phyloP scores from a whole-genome alignment of 2,113 vertebrate genomes.

The Oreochromis aureus region DNA sequence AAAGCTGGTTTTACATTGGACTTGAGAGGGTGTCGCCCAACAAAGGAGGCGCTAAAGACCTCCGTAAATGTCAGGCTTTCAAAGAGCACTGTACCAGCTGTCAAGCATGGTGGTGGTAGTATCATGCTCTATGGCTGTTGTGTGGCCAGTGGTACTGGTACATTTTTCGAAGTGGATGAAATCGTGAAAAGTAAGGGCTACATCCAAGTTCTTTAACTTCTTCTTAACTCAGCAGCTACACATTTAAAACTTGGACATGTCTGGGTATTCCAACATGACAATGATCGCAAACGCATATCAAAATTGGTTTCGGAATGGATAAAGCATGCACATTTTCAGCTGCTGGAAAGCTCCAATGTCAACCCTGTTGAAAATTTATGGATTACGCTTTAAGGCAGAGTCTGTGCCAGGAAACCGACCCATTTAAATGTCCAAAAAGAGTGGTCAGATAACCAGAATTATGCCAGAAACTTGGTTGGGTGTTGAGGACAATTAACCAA shows the following conservation, averaged over 20 bases:
- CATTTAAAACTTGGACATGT: background rate
- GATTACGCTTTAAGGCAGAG: background rate
- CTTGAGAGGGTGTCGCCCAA: background rate
- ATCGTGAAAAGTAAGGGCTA: background rate
- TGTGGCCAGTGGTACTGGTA: background rate
- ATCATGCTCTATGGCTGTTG: background rate
- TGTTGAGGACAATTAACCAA: background rate
- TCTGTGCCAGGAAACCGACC: fast-evolving
- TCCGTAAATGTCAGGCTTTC: background rate
- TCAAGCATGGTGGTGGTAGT: background rate
- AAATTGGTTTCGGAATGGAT: background rate
- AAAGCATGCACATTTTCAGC: background rate
- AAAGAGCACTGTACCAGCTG: background rate
- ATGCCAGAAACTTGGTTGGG: background rate
- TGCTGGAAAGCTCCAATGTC: background rate
- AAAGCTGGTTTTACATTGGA: background rate
- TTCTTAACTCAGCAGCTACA: background rate
- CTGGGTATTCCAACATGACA: background rate
- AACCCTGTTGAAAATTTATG: background rate
- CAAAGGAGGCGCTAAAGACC: background rate
- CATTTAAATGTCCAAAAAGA: background rate
- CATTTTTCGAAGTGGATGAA: background rate
- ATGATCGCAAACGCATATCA: background rate
- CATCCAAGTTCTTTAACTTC: background rate
- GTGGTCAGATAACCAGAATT: background rate